These are phyloP conservation scores for Sylvietta virens DNA, from an alignment of 2,113 vertebrate genomes.

Conservation along the genomic window DNA sequence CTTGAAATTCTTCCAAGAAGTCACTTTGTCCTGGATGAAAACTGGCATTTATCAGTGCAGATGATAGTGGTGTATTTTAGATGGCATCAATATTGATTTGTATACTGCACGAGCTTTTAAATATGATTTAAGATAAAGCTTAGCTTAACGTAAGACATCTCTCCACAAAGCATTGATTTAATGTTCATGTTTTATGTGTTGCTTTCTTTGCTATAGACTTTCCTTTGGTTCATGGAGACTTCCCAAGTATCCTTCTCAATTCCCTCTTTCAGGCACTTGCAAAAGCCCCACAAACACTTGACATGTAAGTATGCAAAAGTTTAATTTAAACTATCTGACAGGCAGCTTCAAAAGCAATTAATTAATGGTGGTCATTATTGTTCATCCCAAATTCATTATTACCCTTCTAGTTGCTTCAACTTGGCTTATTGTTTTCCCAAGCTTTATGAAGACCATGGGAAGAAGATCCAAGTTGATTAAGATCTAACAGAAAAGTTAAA, in stretches of 20 bases:
- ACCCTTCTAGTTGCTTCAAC: background rate
- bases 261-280: background rate
- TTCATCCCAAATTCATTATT: background rate
- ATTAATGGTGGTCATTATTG: background rate
- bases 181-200: constrained; percentile 3
- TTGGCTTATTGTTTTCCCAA: background rate
- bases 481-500: background rate
- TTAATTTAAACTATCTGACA: background rate
- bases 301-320: background rate
- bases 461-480: background rate
- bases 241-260: background rate
- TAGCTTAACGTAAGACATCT: constrained; percentile 37
- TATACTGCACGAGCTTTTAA: constrained; percentile 42
- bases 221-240: background rate
- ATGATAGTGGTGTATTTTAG: constrained; percentile 51
- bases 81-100: constrained; percentile 62
- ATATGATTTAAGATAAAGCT: constrained; percentile 61
- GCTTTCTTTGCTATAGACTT: background rate
- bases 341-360: background rate
- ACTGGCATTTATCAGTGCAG: constrained; percentile 41
- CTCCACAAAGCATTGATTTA: constrained; percentile 46
- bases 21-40: constrained; percentile 60
- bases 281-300: background rate
- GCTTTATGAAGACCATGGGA: background rate
- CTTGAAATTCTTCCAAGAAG: constrained; percentile 63